Evolutionary conservation across 2,888 invertebrate genomes (phyloP).

Genomic region (Ceraclea dissimilis): DNA sequence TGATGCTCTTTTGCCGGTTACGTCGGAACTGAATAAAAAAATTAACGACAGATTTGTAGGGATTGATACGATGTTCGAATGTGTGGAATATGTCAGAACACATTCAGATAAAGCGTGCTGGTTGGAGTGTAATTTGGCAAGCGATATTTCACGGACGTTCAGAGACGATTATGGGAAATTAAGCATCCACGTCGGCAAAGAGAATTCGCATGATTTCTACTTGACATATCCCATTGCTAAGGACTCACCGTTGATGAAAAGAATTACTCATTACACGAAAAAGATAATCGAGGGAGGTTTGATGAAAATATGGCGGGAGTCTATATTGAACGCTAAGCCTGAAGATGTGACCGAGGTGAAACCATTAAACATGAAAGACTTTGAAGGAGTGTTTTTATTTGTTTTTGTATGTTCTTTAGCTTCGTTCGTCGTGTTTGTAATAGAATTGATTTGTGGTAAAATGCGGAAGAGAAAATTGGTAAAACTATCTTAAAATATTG

Average conservation of each 20-base stretch:
- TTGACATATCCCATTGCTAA: conserved; percentile 35
- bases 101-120: conserved; percentile 39
- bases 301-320: conserved; percentile 36
- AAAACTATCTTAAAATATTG: neutral
- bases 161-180: conserved; percentile 39
- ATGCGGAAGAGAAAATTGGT: neutral
- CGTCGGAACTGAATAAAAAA: conserved; percentile 34
- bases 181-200: conserved; percentile 39
- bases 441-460: neutral
- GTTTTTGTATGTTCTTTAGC: neutral
- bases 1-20: conserved; percentile 39
- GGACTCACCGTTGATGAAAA: conserved; percentile 35
- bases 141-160: conserved; percentile 35
- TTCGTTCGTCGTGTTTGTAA: neutral
- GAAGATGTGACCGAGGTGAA: neutral
- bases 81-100: conserved; percentile 34
- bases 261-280: conserved; percentile 35
- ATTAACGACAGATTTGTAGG: conserved; percentile 37
- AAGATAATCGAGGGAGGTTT: conserved; percentile 39
- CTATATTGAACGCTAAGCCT: neutral
- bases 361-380: neutral
- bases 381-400: neutral
- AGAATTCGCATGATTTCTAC: conserved; percentile 41
- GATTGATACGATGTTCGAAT: conserved; percentile 33
- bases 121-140: conserved; percentile 40